phyloP scores from a whole-genome alignment of 1,140 invertebrate genomes.

The Plodia interpunctella region DNA sequence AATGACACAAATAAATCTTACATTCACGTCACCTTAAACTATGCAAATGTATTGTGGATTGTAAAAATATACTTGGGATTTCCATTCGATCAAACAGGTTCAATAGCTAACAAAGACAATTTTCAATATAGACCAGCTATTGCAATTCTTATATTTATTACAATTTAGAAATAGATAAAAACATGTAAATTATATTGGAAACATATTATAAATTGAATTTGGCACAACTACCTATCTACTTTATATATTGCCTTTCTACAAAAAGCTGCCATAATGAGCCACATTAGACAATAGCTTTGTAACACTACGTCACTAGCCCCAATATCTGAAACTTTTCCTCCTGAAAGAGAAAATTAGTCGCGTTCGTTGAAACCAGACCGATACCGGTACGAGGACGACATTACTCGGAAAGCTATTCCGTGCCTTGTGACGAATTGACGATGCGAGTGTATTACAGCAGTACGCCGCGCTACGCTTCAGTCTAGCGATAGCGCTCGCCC shows the following conservation, averaged over 20 bases:
- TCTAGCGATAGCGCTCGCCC: constrained; percentile 52
- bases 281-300: too few species aligned
- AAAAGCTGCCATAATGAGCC: background rate
- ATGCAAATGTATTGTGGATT: background rate
- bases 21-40: too few species aligned
- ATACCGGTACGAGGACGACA: constrained; percentile 15
- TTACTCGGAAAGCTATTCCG: constrained; percentile 49
- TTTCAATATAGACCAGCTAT: too few species aligned
- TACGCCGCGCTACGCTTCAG: constrained; percentile 43
- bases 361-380: constrained; percentile 16
- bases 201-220: background rate
- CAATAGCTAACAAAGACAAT: too few species aligned
- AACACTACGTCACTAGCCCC: background rate
- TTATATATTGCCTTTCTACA: background rate
- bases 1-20: too few species aligned
- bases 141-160: too few species aligned
- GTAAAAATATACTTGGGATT: too few species aligned
- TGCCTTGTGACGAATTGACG: constrained; percentile 26
- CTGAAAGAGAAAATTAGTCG: constrained; percentile 28
- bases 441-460: constrained; percentile 41
- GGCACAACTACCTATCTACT: background rate
- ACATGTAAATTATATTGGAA: too few species aligned
- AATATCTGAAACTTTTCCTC: constrained; percentile 9
- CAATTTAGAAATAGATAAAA: too few species aligned
- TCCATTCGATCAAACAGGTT: too few species aligned